phyloP scores from a whole-genome alignment of 2,113 vertebrate species.

The Scomber japonicus region DNA sequence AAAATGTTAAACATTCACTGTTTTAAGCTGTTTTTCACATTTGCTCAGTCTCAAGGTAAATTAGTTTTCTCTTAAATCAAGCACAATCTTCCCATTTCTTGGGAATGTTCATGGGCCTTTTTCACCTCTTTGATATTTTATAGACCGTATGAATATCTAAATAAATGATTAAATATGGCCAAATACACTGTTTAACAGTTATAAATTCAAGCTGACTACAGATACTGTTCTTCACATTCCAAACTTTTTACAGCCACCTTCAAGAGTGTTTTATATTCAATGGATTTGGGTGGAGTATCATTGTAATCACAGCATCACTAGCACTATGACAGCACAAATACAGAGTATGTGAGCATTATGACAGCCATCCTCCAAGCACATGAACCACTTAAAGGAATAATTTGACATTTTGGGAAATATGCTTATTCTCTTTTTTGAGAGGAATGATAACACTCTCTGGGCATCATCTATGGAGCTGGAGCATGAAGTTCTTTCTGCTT shows the following conservation, averaged over 20 bases:
- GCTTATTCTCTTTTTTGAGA: constrained; percentile 19
- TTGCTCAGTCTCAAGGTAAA: not conserved
- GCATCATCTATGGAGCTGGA: too few species aligned
- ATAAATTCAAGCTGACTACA: not conserved
- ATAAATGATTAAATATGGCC: too few species aligned
- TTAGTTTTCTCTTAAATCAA: not conserved
- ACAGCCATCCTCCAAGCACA: constrained; percentile 38
- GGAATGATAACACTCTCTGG: not conserved
- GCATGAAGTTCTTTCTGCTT: too few species aligned
- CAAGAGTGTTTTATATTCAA: constrained; percentile 25
- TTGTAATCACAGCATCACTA: constrained; percentile 4
- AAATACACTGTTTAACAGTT: too few species aligned
- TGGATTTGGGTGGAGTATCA: constrained; percentile 28
- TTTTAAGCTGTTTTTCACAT: not conserved
- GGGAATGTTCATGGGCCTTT: too few species aligned
- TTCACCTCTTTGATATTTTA: too few species aligned
- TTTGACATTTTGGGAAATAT: constrained; percentile 22
- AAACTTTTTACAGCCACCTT: constrained; percentile 9
- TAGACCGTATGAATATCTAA: too few species aligned
- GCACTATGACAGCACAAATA: constrained; percentile 46
- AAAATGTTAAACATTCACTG: not conserved
- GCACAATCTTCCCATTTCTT: too few species aligned
- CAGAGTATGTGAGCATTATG: constrained; percentile 62
- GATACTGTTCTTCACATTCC: not conserved
- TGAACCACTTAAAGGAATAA: constrained; percentile 18